These are phyloP conservation scores for Papilio helenus DNA, from an alignment of 1,140 invertebrate species.

Conservation along the genomic window DNA sequence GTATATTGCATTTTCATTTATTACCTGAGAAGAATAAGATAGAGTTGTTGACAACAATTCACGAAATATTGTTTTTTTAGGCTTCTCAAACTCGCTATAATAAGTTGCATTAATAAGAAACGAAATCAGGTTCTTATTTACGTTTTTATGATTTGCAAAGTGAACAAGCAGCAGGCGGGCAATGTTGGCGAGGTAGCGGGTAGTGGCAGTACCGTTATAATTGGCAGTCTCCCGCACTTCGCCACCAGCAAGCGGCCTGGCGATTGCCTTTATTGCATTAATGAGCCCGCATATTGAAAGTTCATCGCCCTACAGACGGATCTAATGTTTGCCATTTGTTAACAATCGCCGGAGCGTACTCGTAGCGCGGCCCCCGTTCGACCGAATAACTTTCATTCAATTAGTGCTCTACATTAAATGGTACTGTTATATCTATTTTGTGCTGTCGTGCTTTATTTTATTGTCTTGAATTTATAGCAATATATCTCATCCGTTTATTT, in stretches of 20 bases:
- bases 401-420: not conserved
- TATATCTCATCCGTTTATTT: not conserved
- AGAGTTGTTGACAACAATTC: too few relatives aligned
- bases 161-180: slow-evolving; percentile 42
- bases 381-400: slow-evolving; percentile 20
- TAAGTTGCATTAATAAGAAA: slow-evolving; percentile 11
- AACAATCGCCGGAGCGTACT: slow-evolving; percentile 25
- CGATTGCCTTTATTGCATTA: slow-evolving; percentile 71
- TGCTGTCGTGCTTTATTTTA: not conserved
- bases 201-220: slow-evolving; percentile 60
- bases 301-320: slow-evolving; percentile 62
- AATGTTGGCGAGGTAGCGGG: slow-evolving; percentile 38
- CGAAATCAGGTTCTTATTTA: slow-evolving; percentile 42
- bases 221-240: slow-evolving; percentile 56
- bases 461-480: not conserved
- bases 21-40: too few relatives aligned
- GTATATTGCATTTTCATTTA: too few relatives aligned
- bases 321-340: slow-evolving; percentile 44
- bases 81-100: not conserved
- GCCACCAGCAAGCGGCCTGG: slow-evolving; percentile 51
- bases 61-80: too few relatives aligned
- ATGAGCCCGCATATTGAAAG: slow-evolving; percentile 69
- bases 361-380: not conserved
- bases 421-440: not conserved
- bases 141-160: slow-evolving; percentile 30